Evolutionary conservation across 2,113 vertebrate genomes (phyloP), one percentile per base, ranked within the genome.

Genomic region (Ictidomys tridecemlineatus): DNA sequence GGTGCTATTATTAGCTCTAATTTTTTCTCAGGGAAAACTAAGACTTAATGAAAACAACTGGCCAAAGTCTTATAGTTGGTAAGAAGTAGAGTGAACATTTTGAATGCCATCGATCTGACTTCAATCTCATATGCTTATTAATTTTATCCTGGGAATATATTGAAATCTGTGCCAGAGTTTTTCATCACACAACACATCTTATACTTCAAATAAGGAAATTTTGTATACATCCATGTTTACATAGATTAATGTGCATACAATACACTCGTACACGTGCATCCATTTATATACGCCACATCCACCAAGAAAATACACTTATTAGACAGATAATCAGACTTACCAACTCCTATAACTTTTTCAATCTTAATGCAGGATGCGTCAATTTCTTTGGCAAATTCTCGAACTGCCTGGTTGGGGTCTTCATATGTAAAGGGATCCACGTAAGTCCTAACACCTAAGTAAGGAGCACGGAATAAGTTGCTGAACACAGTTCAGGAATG

Each of bases 341-440:
- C 99, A 26, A 99, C 99, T 92, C 99, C 99, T 76, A 99, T 99
- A 80, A 99, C 99, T 99, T 99, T 99, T 98, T 99, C 99, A 39
- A 99, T 99, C 98, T 99, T 99, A 98, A 99, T 99, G 89, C 99
- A 99, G 90, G 99, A 99, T 8, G 99, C 99, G 77, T 99, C 99
- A 0, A 99, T 99, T 99, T 99, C 99, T 98, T 99, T 99, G 98
- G 99, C 99, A 92, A 99, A 99, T 98, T 99, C 99, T 4, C 99
- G 98, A 96, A 99, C 99, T 53, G 99, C 99, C 98, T 99, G 99
- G 98, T 99, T 99, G 32, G 99, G 99, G 98, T 99, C 99, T 98
- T 99, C 99, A 2, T 99, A 99, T 8, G 99, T 99, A 96, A 99
- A 99, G 85, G 99, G 99, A 98, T 99, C 99, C 76, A 99, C 99